These are phyloP conservation scores for Ciconia nigra DNA, from an alignment of 2,797 vertebrate genomes.

Conservation along the genomic window DNA sequence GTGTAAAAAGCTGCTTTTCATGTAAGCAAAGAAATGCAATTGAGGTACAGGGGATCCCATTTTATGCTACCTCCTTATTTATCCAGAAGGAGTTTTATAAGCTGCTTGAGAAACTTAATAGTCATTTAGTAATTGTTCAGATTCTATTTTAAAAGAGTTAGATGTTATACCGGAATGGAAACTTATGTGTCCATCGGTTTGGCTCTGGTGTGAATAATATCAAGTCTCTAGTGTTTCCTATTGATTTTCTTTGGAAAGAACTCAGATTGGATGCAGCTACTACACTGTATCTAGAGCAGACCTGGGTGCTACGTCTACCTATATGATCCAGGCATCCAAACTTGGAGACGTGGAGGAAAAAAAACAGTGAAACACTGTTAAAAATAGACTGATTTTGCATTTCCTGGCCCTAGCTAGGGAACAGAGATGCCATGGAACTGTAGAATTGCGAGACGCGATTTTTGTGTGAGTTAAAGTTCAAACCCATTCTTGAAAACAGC, in stretches of 20 bases:
- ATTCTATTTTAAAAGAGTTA: neutral
- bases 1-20: neutral
- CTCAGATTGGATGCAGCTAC: neutral
- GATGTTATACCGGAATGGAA: neutral
- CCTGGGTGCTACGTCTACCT: neutral
- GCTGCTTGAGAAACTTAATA: neutral
- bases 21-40: neutral
- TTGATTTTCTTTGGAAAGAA: neutral
- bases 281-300: neutral
- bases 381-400: neutral
- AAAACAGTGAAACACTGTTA: neutral
- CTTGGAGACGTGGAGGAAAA: fast-evolving
- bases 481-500: neutral
- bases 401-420: neutral
- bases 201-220: neutral
- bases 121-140: neutral
- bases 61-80: neutral
- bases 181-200: neutral
- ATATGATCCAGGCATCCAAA: neutral
- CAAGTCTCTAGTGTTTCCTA: neutral
- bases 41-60: neutral
- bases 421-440: neutral
- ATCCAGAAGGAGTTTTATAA: neutral
- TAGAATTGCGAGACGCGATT: neutral
- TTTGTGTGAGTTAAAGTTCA: neutral